Evolutionary conservation across 2,888 invertebrate genomes (phyloP).

Genomic region (Tuberolachnus salignus): DNA sequence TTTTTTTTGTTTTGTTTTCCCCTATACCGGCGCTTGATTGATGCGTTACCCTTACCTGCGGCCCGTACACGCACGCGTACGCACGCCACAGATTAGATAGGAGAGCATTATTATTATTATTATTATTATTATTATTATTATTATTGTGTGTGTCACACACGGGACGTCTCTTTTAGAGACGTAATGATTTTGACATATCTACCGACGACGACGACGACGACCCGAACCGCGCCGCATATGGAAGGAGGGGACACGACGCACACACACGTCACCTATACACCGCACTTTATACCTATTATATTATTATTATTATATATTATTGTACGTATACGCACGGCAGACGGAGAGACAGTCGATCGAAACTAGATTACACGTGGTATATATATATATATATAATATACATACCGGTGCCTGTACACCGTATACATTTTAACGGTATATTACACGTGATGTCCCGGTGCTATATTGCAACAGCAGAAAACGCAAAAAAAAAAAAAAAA

Average conservation of each 20-base stretch:
- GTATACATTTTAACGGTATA: background rate
- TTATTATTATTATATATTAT: too few species aligned
- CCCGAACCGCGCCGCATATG: too few species aligned
- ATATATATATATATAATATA: too few species aligned
- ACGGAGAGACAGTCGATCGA: conserved; percentile 19
- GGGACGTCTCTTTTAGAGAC: conserved; percentile 56
- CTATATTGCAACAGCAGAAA: too few species aligned
- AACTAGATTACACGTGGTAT: conserved; percentile 24
- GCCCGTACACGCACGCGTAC: background rate
- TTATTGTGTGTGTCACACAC: conserved; percentile 51
- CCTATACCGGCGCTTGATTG: conserved; percentile 39
- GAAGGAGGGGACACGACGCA: conserved; percentile 3
- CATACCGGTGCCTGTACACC: too few species aligned
- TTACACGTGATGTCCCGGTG: too few species aligned
- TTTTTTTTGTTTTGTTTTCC: too few species aligned
- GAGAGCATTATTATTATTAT: conserved; percentile 7
- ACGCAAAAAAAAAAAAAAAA: too few species aligned
- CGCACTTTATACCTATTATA: background rate
- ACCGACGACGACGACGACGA: conserved; percentile 10
- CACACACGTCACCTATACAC: background rate
- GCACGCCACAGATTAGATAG: conserved; percentile 40
- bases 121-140: conserved; percentile 46
- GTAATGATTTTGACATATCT: conserved; percentile 56
- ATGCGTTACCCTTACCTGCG: conserved; percentile 47
- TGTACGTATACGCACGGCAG: background rate